Base-by-base conservation (phyloP, 2,888 invertebrate species). In the Argyresthia albistria region DNA sequence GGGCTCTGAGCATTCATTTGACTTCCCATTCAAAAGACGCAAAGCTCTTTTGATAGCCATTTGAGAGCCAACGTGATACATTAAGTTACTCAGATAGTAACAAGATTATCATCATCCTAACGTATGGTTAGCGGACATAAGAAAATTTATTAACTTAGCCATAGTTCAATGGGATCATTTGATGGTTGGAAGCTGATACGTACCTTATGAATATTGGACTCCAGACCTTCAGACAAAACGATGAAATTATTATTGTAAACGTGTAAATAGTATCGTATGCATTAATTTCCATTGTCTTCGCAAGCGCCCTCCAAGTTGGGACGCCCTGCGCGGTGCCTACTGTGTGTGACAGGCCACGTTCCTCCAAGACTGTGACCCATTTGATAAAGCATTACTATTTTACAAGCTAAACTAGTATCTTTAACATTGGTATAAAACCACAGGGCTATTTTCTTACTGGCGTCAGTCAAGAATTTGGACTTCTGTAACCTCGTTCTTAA, bases 1-100 rank as follows among this genome's bases (percentile, higher is more conserved):
- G 25, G 42, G 25, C 8, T n/a, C 8, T 59, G 56, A 56, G 68
- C 65, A 73, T 76, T 76, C 72, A 77, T 71, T 74, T 73, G 64
- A 70, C 63, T 68, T 73, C 70, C 72, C 67, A 76, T 76, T 73
- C 73, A 71, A 64, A 64, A 71, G 65, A 64, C 64, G 63, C 62
- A 64, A 55, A 42, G 56, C 64, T 59, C 65, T 71, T 73, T 72
- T 66, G 71, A 79, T 67, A 69, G 66, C 67, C 63, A 69, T 77
- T 73, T 72, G 66, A 69, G 68, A 65, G 69, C 60, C 62, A 66
- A 72, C 69, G 69, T 66, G 70, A 74, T 65, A 64, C 62, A 70
- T 69, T 70, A 67, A 67, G 65, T 66, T 66, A 64, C 60, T 36
- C 15, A 8, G 54, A 47, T 47, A 35, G 35, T 46, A 51, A 51